Percentiles rank a stretch among this genome's conserved stretches.
Evolutionary conservation across 2,113 vertebrate species (phyloP).

Genomic region (Oreochromis tanganicae): DNA sequence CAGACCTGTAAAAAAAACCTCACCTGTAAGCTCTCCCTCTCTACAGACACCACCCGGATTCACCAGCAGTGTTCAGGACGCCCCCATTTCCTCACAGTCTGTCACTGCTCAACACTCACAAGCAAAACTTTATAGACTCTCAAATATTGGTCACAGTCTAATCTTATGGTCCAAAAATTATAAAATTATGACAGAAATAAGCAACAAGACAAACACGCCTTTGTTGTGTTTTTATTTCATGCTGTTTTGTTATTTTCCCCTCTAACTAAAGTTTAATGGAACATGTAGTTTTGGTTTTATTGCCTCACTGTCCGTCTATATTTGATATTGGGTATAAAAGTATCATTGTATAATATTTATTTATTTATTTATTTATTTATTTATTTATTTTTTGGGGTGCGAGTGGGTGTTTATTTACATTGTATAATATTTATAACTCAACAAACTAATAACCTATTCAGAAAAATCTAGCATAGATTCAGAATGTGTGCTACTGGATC

Average conservation of each 20-base stretch:
- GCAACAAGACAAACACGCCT: not conserved
- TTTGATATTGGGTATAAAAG: not conserved
- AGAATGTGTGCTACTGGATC: not conserved
- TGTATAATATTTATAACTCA: not conserved
- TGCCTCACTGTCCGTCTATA: not conserved
- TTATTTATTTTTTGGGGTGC: too few species aligned
- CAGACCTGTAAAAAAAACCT: not conserved
- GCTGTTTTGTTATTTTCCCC: not conserved
- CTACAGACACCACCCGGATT: not conserved
- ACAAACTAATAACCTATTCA: not conserved
- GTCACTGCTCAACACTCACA: not conserved
- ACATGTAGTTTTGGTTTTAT: not conserved
- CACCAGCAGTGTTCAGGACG: not conserved
- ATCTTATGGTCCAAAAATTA: not conserved
- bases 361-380: too few species aligned
- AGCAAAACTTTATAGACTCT: not conserved
- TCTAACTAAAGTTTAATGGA: not conserved
- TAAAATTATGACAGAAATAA: not conserved
- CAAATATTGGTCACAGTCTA: not conserved
- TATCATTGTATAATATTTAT: not conserved
- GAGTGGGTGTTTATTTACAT: too few species aligned
- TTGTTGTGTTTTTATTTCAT: not conserved
- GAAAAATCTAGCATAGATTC: not conserved
- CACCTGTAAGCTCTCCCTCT: not conserved
- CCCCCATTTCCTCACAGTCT: not conserved